A percentile compares a stretch with the other conserved stretches of the same genome.
phyloP scores from a whole-genome alignment of 2,888 invertebrate species.

The Megamerina dolium region DNA sequence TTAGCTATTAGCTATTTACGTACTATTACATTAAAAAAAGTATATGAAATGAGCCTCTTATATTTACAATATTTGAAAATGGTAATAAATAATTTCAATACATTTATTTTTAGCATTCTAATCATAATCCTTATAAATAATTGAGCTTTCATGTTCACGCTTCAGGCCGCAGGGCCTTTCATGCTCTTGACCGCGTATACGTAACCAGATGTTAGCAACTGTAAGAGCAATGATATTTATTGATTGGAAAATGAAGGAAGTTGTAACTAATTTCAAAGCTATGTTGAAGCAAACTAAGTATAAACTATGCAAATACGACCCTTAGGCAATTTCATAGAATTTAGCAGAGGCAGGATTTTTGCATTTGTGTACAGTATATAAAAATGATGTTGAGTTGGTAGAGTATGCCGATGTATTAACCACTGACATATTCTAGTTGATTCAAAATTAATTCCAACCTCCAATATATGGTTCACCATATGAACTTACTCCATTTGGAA shows the following conservation, averaged over 20 bases:
- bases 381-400: too few species aligned
- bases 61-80: constrained; percentile 17
- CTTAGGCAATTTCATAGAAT: too few species aligned
- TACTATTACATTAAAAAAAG: too few species aligned
- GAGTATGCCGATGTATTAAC: too few species aligned
- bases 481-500: constrained; percentile 85
- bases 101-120: background rate
- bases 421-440: too few species aligned
- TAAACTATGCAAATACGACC: constrained; percentile 28
- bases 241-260: too few species aligned
- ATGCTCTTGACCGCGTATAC: constrained; percentile 75
- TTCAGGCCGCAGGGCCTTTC: constrained; percentile 52
- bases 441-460: background rate
- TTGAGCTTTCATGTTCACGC: constrained; percentile 33
- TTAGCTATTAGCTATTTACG: too few species aligned
- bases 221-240: constrained; percentile 1
- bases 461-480: background rate
- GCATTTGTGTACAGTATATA: too few species aligned
- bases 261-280: too few species aligned
- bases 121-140: constrained; percentile 24
- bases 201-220: constrained; percentile 86
- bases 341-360: too few species aligned
- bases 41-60: too few species aligned
- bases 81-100: background rate
- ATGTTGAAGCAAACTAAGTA: background rate